Evolutionary conservation across 2,888 invertebrate genomes (phyloP), one percentile per base, ranked within the genome.

Genomic region (Seira ritae): DNA sequence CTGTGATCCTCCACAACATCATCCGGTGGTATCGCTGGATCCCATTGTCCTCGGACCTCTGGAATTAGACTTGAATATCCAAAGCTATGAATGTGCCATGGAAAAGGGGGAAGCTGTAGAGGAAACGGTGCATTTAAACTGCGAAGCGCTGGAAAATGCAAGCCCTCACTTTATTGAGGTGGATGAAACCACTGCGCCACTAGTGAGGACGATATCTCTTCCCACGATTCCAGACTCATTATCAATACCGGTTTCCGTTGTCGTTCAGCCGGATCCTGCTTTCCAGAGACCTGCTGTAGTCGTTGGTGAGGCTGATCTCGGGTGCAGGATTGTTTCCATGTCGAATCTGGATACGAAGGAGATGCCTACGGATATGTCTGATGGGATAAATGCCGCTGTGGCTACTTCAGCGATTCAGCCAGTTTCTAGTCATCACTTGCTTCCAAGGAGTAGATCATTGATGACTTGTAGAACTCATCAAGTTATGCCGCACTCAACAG

Each of bases 171-270:
- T 75, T 10, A 31, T 66, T n/a, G 31, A 31, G 3, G 15, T 22
- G 67, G 76, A 76, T 60, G 81, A 84, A 22, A 84, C 81, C 1
- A 84, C 81, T 1, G 50, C 85, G 1, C 87, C 87, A 0, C 69
- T 88, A 15, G 86, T 87, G 0, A 74, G 88, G 70, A 87, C 89
- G 0, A 66, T 87, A 2, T 88, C 88, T 1, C 84, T 89, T n/a
- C 89, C 89, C 8, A 85, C 88, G 1, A 77, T 88, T 2, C 78
- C 86, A 6, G 89, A 89, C 8, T 69, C 77, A 17, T 62, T 82
- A 0, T 42, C 83, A n/a, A 66, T 87, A 1, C 86, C 85, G 17
- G 80, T 88, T 60, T 86, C 87, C 1, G 31, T 87, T 0, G 84
- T 88, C 0, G 87, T 87, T 31, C 87, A 87, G 22, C 81, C 86